Conservation (phyloP, 2,888 invertebrate species). For the Aproaerema taeniolella region DNA sequence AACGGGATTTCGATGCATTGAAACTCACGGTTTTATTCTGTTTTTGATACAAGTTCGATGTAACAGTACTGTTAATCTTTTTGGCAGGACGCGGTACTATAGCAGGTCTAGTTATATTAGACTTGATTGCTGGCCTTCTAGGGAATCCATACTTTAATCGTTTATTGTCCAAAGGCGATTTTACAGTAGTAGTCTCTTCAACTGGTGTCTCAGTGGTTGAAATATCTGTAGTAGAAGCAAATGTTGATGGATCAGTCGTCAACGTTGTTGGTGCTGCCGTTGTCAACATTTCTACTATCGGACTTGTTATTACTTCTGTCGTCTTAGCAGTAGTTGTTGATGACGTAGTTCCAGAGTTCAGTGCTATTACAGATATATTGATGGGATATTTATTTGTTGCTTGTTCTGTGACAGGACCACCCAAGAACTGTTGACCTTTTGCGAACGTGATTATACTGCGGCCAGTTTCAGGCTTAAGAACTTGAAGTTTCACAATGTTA, state of each 20-base stretch:
- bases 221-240: constrained; percentile 25
- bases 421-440: constrained; percentile 59
- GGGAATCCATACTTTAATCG: constrained; percentile 61
- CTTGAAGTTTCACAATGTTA: constrained; percentile 49
- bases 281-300: constrained; percentile 34
- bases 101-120: constrained; percentile 45
- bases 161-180: constrained; percentile 50
- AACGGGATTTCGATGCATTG: constrained; percentile 50
- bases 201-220: constrained; percentile 37
- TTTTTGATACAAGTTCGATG: constrained; percentile 43
- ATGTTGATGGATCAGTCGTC: constrained; percentile 25
- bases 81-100: constrained; percentile 34
- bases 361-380: constrained; percentile 40
- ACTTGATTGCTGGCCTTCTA: constrained; percentile 51
- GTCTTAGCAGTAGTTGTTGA: constrained; percentile 24
- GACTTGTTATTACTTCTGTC: constrained; percentile 27
- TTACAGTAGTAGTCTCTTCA: constrained; percentile 50
- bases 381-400: constrained; percentile 42
- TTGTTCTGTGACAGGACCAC: constrained; percentile 41
- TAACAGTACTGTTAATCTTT: constrained; percentile 43
- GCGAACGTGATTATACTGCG: constrained; percentile 55
- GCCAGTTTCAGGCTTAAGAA: constrained; percentile 48
- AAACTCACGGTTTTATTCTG: constrained; percentile 53
- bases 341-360: constrained; percentile 25
- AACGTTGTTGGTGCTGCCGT: constrained; percentile 27